Percentiles rank a stretch among this genome's conserved stretches.
These are phyloP conservation scores for Acanthurus tractus DNA, from an alignment of 2,797 vertebrate species.

Conservation along the genomic window DNA sequence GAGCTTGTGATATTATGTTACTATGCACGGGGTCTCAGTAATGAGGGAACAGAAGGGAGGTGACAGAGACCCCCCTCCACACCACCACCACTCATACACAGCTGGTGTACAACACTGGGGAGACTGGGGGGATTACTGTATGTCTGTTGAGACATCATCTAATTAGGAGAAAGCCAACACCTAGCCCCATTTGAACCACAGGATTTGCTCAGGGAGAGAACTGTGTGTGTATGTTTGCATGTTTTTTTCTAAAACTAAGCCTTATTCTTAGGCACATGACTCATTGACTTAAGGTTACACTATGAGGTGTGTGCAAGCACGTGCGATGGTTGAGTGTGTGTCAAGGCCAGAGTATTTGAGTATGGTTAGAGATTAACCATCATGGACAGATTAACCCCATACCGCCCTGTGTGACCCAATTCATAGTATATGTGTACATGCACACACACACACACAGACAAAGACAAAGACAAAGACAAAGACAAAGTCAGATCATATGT, in stretches of 20 bases:
- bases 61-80: constrained; percentile 16
- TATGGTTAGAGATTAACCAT: constrained; percentile 68
- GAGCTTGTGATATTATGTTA: constrained; percentile 55
- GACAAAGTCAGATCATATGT: constrained; percentile 7
- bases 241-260: neutral
- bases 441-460: constrained; percentile 2
- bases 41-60: constrained; percentile 40
- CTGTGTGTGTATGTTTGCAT: constrained; percentile 12
- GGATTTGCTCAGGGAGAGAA: neutral
- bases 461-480: constrained; percentile 16
- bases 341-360: constrained; percentile 26
- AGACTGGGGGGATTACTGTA: constrained; percentile 35
- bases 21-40: constrained; percentile 24
- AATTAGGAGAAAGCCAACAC: constrained; percentile 63
- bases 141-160: constrained; percentile 59
- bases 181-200: constrained; percentile 33
- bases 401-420: constrained; percentile 67
- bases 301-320: constrained; percentile 9
- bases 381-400: constrained; percentile 66
- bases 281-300: constrained; percentile 15
- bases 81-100: constrained; percentile 27
- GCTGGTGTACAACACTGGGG: constrained; percentile 32
- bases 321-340: constrained; percentile 12
- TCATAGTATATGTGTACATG: constrained; percentile 10
- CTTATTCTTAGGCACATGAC: neutral